Base-by-base conservation (phyloP, 2,888 invertebrate species). In the Drosophila recens region DNA sequence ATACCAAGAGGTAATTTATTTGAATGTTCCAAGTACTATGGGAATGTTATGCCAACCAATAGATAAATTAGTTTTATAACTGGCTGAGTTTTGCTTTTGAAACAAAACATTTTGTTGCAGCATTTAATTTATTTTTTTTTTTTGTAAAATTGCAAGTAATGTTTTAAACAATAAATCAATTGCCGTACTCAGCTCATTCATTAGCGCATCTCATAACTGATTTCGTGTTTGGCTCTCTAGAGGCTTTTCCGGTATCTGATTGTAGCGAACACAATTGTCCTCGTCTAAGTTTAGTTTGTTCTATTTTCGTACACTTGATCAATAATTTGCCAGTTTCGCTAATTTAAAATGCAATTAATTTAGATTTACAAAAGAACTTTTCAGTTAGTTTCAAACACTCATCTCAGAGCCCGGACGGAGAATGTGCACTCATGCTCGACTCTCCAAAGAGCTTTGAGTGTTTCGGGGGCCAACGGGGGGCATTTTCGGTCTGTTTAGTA, bases 301-400 rank as follows among this genome's bases (percentile, higher is more conserved):
- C 64, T 82, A 87, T 82, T 87, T 82, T 72, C 23, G 66, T 67
- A 52, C 51, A 56, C 30, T 67, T 66, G 57, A 71, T 84, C 79
- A 74, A 87, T 80, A 69, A 59, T 73, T 52, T 57, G 77, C 77
- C 71, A 67, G 61, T 66, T 75, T 56, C 69, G 56, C 76, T 75
- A 67, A 75, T 74, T 84, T 87, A 68, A 80, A 75, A 48, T 73
- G 73, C 75, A 84, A 82, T 84, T 84, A 84, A 79, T 79, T 81
- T 59, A 68, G 45, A 68, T 71, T 65, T 71, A 65, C 65, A 72
- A 75, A 69, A 71, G 59, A 65, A 52, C 62, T 15, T 36, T 53
- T 65, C 23, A 49, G 53, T 51, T 54, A 52, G 67, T 36, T 49
- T 70, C 13, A 57, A 65, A 59, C 65, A 61, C 67, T 76, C 71